Conservation (phyloP, 1,140 invertebrate species). For the Diorhabda carinulata region DNA sequence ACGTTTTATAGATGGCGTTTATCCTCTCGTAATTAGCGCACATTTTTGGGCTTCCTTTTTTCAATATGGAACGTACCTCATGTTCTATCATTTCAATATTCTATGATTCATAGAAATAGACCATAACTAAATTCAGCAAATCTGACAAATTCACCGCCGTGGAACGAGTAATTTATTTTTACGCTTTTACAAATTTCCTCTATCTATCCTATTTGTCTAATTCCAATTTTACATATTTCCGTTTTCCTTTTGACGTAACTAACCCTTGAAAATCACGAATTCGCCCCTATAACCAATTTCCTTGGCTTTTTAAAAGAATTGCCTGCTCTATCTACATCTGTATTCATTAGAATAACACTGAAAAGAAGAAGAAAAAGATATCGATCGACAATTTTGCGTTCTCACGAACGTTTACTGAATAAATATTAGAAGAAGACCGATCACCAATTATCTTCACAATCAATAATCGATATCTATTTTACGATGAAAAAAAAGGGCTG, state of each 20-base stretch:
- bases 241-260: neutral
- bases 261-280: neutral
- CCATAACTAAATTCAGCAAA: too few relatives aligned
- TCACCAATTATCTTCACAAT: constrained; percentile 7
- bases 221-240: neutral
- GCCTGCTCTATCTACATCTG: neutral
- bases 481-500: neutral
- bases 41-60: too few relatives aligned
- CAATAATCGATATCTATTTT: constrained; percentile 8
- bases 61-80: too few relatives aligned
- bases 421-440: neutral
- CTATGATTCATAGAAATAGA: too few relatives aligned
- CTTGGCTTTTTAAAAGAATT: too few relatives aligned
- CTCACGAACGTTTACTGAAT: constrained; percentile 2
- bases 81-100: too few relatives aligned
- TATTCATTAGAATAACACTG: neutral
- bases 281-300: too few relatives aligned
- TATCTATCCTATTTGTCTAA: neutral
- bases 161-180: too few relatives aligned
- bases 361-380: neutral
- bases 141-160: too few relatives aligned
- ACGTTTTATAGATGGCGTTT: too few relatives aligned
- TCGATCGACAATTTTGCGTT: constrained; percentile 1
- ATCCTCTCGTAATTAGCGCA: too few relatives aligned
- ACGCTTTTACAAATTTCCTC: neutral